phyloP scores from a whole-genome alignment of 2,113 vertebrate species.

The Riparia riparia region DNA sequence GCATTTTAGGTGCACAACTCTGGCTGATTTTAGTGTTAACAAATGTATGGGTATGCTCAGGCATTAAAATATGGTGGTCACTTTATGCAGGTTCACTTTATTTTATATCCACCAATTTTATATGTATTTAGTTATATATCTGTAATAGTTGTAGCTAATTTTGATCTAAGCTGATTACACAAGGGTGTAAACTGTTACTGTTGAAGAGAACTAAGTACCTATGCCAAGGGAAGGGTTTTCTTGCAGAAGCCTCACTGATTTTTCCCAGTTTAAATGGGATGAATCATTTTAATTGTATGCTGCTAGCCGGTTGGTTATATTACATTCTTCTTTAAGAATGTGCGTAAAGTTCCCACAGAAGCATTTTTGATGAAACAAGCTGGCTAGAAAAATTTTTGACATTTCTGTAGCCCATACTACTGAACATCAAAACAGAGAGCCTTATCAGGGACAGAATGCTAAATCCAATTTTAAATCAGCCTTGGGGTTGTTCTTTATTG shows the following conservation, averaged over 20 bases:
- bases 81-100: not conserved
- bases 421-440: not conserved
- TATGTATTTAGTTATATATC: not conserved
- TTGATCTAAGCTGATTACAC: not conserved
- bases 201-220: not conserved
- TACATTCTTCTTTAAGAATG: conserved; percentile 23
- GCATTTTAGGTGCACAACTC: not conserved
- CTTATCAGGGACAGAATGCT: not conserved
- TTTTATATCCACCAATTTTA: not conserved
- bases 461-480: not conserved
- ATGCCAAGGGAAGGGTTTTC: not conserved
- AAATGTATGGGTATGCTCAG: not conserved
- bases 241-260: not conserved
- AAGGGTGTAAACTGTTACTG: not conserved
- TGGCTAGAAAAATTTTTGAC: not conserved
- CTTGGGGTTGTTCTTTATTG: not conserved
- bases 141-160: not conserved
- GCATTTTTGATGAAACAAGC: conserved; percentile 21
- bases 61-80: not conserved
- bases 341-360: conserved; percentile 2
- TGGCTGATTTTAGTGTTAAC: not conserved
- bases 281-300: conserved; percentile 11
- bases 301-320: not conserved
- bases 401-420: conserved; percentile 21
- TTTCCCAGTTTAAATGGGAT: not conserved